Base-by-base conservation (phyloP, 2,113 vertebrate genomes). In the Rhinichthys klamathensis region DNA sequence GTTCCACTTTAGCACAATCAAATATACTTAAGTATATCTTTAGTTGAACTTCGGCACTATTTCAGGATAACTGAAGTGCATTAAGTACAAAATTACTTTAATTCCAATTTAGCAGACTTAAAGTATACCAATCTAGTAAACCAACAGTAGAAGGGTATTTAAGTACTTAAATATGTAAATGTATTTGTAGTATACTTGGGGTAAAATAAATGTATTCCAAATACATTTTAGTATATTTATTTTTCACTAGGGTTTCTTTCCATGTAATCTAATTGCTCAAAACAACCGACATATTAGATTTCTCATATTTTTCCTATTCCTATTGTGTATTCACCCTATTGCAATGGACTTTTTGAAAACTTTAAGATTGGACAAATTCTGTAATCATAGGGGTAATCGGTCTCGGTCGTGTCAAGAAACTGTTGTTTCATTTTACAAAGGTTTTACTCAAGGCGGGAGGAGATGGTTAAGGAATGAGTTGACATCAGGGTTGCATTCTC, bases 401-500 rank as follows among this genome's bases (percentile, higher is more conserved):
- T 75, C 51, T 60, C 1, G 18, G 30, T 21, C 38, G 76, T 83
- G 56, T 89, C 76, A 44, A 73, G 69, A 80, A 25, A 56, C 7
- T 49, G 44, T 60, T 44, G 56, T 85, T 87, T 89, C 61, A 77
- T 87, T 85, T 81, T 73, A 85, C 82, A n/a, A 32, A 82, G n/a
- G 27, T 73, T 51, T 76, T 38, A 73, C 46, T 88, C 84, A 51
- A 83, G 80, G 78, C 73, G 85, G 89, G 74, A 77, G 87, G 74
- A 89, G 91, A 90, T 92, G 84, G 84, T 83, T 88, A 84, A 87
- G 70, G 89, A 92, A 90, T 86, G 89, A 89, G 91, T 87, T 92
- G 93, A 94, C 93, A 88, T 81, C 90, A 87, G 89, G 89, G 89
- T 88, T 90, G 88, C 69, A 67, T 86, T 89, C 93, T 93, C 82